Evolutionary conservation across 2,888 invertebrate genomes (phyloP).

Genomic region (Drosophila gaucha): DNA sequence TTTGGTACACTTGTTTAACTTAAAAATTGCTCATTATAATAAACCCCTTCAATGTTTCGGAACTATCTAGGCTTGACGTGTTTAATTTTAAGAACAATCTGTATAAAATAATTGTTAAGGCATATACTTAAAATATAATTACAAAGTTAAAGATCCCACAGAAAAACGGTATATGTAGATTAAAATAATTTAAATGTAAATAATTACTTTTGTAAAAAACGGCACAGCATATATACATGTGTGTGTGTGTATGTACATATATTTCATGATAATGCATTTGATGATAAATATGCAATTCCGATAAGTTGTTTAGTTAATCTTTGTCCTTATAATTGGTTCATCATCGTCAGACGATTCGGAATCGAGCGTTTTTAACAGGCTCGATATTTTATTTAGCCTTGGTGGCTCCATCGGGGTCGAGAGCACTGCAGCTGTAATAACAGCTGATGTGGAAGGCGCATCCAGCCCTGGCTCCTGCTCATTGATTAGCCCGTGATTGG

Average conservation of each 20-base stretch:
- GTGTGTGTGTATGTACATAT: background rate
- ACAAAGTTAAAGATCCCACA: background rate
- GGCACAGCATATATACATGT: background rate
- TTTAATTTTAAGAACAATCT: slow-evolving; percentile 8
- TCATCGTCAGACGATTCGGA: slow-evolving; percentile 21
- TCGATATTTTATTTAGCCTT: slow-evolving; percentile 1
- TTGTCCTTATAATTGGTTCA: slow-evolving; percentile 8
- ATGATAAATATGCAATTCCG: background rate
- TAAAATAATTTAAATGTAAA: background rate
- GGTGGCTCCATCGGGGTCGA: slow-evolving; percentile 21
- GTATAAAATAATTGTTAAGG: slow-evolving; percentile 9
- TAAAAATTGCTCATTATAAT: slow-evolving; percentile 2
- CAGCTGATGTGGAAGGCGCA: slow-evolving; percentile 31
- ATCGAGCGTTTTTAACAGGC: background rate
- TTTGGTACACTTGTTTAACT: slow-evolving; percentile 58
- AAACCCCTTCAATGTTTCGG: background rate
- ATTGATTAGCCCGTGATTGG: slow-evolving; percentile 70
- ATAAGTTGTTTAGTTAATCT: slow-evolving; percentile 7
- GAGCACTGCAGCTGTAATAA: slow-evolving; percentile 43
- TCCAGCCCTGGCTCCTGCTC: slow-evolving; percentile 53
- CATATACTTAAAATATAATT: background rate
- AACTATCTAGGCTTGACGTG: no score
- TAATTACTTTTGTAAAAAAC: background rate
- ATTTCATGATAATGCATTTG: background rate
- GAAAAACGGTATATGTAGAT: background rate